Percentiles rank a stretch among this genome's conserved stretches.
Evolutionary conservation across 2,797 vertebrate species (phyloP).

Genomic region (Galaxias olidus): DNA sequence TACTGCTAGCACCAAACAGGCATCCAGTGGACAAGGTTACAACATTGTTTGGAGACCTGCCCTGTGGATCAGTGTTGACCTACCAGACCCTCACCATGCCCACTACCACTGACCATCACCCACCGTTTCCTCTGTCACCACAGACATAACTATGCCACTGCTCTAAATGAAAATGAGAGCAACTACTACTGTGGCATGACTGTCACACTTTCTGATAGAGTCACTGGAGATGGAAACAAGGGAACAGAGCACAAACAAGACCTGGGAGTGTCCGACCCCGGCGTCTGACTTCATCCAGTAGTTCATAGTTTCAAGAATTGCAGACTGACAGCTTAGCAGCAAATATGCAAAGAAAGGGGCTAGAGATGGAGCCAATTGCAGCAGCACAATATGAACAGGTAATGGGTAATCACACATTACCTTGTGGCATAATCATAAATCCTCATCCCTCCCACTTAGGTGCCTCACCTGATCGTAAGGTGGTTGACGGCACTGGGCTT

Average conservation of each 20-base stretch:
- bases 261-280: slow-evolving; percentile 4
- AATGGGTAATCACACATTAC: not conserved
- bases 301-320: slow-evolving; percentile 19
- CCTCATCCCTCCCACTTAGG: slow-evolving; percentile 1
- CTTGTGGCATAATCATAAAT: slow-evolving; percentile 8
- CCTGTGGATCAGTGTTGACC: no score
- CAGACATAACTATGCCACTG: slow-evolving; percentile 8
- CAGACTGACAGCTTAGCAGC: slow-evolving; percentile 13
- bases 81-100: no score
- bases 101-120: slow-evolving; percentile 2
- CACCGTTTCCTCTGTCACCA: slow-evolving; percentile 11
- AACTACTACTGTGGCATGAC: slow-evolving; percentile 13
- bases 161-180: slow-evolving; percentile 12
- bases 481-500: not conserved
- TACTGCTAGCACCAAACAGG: no score
- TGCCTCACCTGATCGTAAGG: slow-evolving; percentile 11
- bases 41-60: no score
- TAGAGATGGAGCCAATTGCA: slow-evolving; percentile 16
- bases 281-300: slow-evolving; percentile 15
- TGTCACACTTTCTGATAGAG: slow-evolving; percentile 9
- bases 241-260: slow-evolving; percentile 15
- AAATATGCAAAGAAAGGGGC: slow-evolving; percentile 9
- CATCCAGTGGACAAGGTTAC: no score
- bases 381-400: slow-evolving; percentile 7
- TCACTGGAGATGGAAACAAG: slow-evolving; percentile 21